Evolutionary conservation across 2,888 invertebrate genomes (phyloP).

Genomic region (Noctua janthe): DNA sequence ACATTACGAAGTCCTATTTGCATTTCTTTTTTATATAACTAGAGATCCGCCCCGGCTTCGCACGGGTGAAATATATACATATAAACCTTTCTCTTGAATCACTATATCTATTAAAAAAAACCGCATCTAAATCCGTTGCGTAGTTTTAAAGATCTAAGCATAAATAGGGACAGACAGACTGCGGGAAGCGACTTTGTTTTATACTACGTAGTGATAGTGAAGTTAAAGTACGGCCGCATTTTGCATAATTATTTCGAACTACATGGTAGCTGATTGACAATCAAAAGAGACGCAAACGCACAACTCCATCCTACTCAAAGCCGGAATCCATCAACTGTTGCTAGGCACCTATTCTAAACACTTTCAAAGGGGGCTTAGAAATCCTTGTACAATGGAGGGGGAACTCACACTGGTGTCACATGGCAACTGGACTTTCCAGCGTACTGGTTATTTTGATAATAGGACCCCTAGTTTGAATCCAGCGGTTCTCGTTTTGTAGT

Average conservation of each 20-base stretch:
- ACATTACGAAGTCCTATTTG: not conserved
- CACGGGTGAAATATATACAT: no score
- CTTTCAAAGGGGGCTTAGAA: conserved; percentile 53
- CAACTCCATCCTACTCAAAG: conserved; percentile 9
- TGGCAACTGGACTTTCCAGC: conserved; percentile 33
- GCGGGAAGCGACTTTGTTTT: no score
- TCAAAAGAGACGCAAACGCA: conserved; percentile 20
- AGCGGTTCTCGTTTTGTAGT: not conserved
- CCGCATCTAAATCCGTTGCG: no score
- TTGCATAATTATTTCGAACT: conserved; percentile 10
- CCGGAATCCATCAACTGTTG: conserved; percentile 38
- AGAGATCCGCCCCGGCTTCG: no score
- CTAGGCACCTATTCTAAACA: conserved; percentile 43
- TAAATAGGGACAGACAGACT: no score
- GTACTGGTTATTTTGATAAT: conserved; percentile 34
- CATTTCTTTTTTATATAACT: not conserved
- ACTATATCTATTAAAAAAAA: no score
- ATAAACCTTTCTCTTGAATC: no score
- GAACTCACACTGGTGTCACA: conserved; percentile 44
- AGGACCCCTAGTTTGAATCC: conserved; percentile 2
- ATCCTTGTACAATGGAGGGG: conserved; percentile 49
- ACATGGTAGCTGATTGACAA: conserved; percentile 27
- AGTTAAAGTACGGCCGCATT: not conserved
- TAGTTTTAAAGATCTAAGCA: no score
- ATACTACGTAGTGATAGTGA: no score